Evolutionary conservation across 2,113 vertebrate species (phyloP).

Genomic region (Oncorhynchus nerka): DNA sequence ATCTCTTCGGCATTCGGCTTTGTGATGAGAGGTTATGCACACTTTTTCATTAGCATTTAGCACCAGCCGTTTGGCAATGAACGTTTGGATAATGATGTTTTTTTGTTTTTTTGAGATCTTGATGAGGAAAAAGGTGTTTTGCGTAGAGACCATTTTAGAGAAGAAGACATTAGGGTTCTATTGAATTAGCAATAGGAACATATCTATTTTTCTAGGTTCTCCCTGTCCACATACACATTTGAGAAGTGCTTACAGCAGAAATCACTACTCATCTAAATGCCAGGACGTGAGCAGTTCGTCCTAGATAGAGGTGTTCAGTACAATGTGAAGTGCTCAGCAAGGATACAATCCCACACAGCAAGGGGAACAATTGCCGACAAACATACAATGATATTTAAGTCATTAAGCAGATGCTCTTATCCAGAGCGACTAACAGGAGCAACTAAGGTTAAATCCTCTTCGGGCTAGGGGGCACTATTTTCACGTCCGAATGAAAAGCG

Average conservation of each 20-base stretch:
- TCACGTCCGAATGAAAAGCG: too few species aligned
- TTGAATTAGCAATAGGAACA: neutral
- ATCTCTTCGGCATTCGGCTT: conserved; percentile 38
- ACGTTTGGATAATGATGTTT: conserved; percentile 1
- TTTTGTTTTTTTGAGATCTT: neutral
- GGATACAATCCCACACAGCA: too few species aligned
- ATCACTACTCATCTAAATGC: too few species aligned
- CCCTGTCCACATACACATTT: neutral
- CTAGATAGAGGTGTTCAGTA: conserved; percentile 15
- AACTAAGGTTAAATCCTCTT: too few species aligned
- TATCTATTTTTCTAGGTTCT: neutral
- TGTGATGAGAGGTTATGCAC: conserved; percentile 18
- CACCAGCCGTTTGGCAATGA: conserved; percentile 2
- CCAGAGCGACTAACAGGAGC: too few species aligned
- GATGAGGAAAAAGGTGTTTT: neutral
- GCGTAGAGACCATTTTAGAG: neutral
- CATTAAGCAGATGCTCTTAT: too few species aligned
- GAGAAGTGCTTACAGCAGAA: neutral
- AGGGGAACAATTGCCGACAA: too few species aligned
- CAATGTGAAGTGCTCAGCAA: too few species aligned
- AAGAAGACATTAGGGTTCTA: neutral
- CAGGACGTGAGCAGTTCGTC: conserved; percentile 15
- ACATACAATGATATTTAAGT: too few species aligned
- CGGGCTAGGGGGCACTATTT: too few species aligned
- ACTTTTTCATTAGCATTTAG: conserved; percentile 35